Conservation (phyloP, 2,113 vertebrate species). For the Platysternon megacephalum region DNA sequence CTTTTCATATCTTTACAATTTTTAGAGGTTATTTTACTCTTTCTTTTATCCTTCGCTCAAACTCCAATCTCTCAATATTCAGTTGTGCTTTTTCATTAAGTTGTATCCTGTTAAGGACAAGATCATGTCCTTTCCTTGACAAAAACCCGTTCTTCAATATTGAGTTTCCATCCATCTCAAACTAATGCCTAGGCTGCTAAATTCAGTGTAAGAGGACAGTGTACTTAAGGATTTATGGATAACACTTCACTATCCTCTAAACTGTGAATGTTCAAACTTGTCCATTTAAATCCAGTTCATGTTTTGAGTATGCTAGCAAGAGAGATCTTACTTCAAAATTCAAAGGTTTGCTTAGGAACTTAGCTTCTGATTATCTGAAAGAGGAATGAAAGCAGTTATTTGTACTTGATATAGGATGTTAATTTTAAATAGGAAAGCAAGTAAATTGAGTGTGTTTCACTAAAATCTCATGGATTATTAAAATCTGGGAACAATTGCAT, state of each 20-base stretch:
- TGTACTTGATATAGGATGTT: not conserved
- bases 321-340: not conserved
- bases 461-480: not conserved
- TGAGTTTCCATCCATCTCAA: not conserved
- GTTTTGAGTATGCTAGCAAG: accelerated
- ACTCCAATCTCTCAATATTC: not conserved
- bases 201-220: not conserved
- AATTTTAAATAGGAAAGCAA: not conserved
- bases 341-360: not conserved
- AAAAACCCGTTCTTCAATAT: not conserved
- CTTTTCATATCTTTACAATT: accelerated
- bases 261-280: not conserved
- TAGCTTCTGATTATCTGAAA: not conserved
- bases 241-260: accelerated
- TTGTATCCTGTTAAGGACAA: not conserved
- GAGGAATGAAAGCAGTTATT: no score
- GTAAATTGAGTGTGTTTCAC: not conserved
- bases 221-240: not conserved
- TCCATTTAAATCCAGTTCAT: not conserved
- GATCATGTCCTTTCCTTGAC: not conserved
- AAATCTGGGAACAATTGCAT: not conserved
- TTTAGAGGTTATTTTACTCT: accelerated
- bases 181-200: not conserved
- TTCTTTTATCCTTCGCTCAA: not conserved
- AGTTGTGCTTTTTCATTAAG: no score